A percentile compares a stretch with the other conserved stretches of the same genome.
Evolutionary conservation across 2,888 invertebrate species (phyloP).

Genomic region (Polyommatus iphigenia): DNA sequence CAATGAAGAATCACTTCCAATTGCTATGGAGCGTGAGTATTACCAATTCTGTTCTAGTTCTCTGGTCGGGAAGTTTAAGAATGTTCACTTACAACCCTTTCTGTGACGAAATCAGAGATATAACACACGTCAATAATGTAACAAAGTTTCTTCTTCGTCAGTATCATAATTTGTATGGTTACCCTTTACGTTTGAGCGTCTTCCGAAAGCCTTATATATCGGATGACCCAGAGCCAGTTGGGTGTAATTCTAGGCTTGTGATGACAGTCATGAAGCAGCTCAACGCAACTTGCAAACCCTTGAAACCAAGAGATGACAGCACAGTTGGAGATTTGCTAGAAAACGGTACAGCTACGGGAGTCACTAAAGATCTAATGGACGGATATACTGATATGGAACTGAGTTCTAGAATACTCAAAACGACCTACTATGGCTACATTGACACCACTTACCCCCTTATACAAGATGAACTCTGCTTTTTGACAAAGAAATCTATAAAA

Average conservation of each 20-base stretch:
- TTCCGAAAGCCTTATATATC: slow-evolving; percentile 60
- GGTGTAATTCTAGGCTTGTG: slow-evolving; percentile 59
- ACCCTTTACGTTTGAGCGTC: slow-evolving; percentile 60
- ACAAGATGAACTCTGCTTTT: slow-evolving; percentile 79
- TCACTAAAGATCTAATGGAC: slow-evolving; percentile 68
- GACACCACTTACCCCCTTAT: slow-evolving; percentile 76
- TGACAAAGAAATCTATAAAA: slow-evolving; percentile 73
- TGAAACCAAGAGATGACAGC: slow-evolving; percentile 63
- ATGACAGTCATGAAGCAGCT: slow-evolving; percentile 56
- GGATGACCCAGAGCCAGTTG: slow-evolving; percentile 55
- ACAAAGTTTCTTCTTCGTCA: slow-evolving; percentile 50
- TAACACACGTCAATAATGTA: slow-evolving; percentile 63
- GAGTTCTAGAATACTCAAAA: slow-evolving; percentile 75
- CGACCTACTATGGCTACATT: slow-evolving; percentile 70
- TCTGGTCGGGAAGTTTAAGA: slow-evolving; percentile 58
- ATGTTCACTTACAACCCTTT: slow-evolving; percentile 79
- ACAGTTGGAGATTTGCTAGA: slow-evolving; percentile 68
- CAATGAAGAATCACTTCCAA: slow-evolving; percentile 70
- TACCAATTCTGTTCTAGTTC: slow-evolving; percentile 70
- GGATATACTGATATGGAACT: slow-evolving; percentile 78
- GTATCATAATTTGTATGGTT: slow-evolving; percentile 62
- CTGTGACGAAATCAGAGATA: slow-evolving; percentile 60
- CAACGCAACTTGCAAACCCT: slow-evolving; percentile 65
- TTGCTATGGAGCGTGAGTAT: slow-evolving; percentile 76
- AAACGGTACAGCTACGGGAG: slow-evolving; percentile 71